Percentiles rank a stretch among this genome's conserved stretches.
Conservation (phyloP, 2,113 vertebrate genomes). For the Carassius carassius region DNA sequence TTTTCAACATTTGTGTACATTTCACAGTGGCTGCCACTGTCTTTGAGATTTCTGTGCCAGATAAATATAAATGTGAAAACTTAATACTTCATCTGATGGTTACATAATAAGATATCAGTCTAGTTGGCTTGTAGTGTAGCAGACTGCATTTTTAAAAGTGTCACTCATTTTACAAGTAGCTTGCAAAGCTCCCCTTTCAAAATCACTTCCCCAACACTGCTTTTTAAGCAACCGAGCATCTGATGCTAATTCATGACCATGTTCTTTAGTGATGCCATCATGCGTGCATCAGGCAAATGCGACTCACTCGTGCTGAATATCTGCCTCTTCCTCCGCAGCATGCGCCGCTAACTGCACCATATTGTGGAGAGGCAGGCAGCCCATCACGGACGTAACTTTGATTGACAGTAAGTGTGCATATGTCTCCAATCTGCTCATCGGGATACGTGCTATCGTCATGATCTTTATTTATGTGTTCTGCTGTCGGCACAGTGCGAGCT, state of each 20-base stretch:
- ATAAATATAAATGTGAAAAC: not conserved
- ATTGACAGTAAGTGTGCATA: slow-evolving; percentile 66
- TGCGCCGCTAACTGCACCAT: slow-evolving; percentile 52
- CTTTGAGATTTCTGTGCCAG: not conserved
- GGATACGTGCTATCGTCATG: slow-evolving; percentile 58
- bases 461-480: slow-evolving; percentile 67
- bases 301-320: slow-evolving; percentile 27
- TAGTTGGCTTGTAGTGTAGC: not conserved
- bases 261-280: slow-evolving; percentile 7
- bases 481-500: slow-evolving; percentile 62
- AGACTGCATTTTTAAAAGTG: not conserved
- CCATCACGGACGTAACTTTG: slow-evolving; percentile 56
- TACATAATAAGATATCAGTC: not conserved
- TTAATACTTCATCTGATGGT: not conserved
- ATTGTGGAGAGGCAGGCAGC: slow-evolving; percentile 50
- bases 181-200: not conserved
- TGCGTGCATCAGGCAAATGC: slow-evolving; percentile 10
- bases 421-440: slow-evolving; percentile 63
- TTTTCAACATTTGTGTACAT: not conserved
- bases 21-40: not conserved
- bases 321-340: slow-evolving; percentile 37
- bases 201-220: not conserved
- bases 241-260: slow-evolving; percentile 11
- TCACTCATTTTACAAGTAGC: not conserved
- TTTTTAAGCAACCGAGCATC: not conserved